Conservation (phyloP, 2,797 vertebrate genomes). For the Poeciliopsis presidionis region DNA sequence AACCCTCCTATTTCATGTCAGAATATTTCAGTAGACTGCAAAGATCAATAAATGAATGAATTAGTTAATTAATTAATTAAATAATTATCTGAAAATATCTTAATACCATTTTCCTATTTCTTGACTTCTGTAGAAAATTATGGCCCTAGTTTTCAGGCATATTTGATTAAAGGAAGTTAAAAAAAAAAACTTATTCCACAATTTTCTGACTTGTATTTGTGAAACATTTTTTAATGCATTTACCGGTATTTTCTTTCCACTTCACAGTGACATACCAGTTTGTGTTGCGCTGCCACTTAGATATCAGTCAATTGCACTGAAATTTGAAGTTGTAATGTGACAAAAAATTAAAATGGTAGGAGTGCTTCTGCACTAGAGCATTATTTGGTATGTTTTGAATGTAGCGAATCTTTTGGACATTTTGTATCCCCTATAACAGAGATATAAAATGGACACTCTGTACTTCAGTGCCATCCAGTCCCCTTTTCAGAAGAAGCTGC, state of each 20-base stretch:
- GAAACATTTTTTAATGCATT: background rate
- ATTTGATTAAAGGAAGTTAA: too few relatives aligned
- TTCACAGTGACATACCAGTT: background rate
- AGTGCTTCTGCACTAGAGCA: background rate
- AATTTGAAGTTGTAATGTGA: background rate
- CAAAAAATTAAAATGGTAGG: background rate
- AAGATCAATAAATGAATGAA: too few relatives aligned
- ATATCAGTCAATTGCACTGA: background rate
- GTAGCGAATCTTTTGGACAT: background rate
- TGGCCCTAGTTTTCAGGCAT: too few relatives aligned
- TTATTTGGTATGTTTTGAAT: background rate
- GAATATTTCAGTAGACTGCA: too few relatives aligned
- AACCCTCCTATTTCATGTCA: background rate
- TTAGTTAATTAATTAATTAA: too few relatives aligned
- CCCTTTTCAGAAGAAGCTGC: slow-evolving; percentile 4
- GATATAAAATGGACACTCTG: background rate
- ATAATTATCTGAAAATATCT: too few relatives aligned
- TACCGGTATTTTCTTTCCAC: background rate
- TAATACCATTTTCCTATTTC: too few relatives aligned
- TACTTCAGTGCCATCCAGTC: background rate
- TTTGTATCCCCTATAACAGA: background rate
- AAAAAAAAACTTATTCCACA: background rate
- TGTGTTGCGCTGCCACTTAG: background rate
- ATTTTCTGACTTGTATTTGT: background rate
- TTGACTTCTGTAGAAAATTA: too few relatives aligned